phyloP scores from a whole-genome alignment of 2,888 invertebrate genomes.

The Lasioglossum villosulum region DNA sequence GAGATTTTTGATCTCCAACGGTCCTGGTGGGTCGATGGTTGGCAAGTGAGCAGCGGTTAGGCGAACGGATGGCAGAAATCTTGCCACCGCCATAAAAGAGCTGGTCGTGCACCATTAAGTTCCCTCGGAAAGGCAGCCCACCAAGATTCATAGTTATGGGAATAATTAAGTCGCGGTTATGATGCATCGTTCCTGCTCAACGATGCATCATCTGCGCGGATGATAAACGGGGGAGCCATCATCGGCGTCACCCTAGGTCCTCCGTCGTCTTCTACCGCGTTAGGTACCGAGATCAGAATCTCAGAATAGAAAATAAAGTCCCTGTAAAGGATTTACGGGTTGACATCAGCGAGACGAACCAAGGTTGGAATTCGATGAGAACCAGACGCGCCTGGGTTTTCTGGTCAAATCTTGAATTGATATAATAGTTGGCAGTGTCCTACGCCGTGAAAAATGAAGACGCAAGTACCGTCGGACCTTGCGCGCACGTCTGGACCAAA shows the following conservation, averaged over 20 bases:
- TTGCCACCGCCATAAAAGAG: slow-evolving; percentile 26
- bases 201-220: slow-evolving; percentile 53
- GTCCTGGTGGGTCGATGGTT: not conserved
- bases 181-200: slow-evolving; percentile 43
- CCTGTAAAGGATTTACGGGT: slow-evolving; percentile 25
- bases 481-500: slow-evolving; percentile 14
- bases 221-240: slow-evolving; percentile 48
- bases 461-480: slow-evolving; percentile 20
- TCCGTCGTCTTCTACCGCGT: not conserved
- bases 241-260: not conserved
- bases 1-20: not conserved
- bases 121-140: slow-evolving; percentile 16
- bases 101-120: slow-evolving; percentile 26
- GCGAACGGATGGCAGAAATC: not conserved
- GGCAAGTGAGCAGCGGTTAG: too few relatives aligned
- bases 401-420: slow-evolving; percentile 31
- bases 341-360: not conserved
- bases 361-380: slow-evolving; percentile 27
- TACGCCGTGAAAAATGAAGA: slow-evolving; percentile 43
- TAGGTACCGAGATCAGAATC: slow-evolving; percentile 11
- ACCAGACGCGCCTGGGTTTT: not conserved
- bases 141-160: slow-evolving; percentile 39
- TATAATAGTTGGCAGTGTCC: slow-evolving; percentile 39
- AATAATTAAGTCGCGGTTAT: slow-evolving; percentile 53
- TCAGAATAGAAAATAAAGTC: slow-evolving; percentile 25